phyloP scores from a whole-genome alignment of 2,888 invertebrate genomes.

The Palloptera scutellata region DNA sequence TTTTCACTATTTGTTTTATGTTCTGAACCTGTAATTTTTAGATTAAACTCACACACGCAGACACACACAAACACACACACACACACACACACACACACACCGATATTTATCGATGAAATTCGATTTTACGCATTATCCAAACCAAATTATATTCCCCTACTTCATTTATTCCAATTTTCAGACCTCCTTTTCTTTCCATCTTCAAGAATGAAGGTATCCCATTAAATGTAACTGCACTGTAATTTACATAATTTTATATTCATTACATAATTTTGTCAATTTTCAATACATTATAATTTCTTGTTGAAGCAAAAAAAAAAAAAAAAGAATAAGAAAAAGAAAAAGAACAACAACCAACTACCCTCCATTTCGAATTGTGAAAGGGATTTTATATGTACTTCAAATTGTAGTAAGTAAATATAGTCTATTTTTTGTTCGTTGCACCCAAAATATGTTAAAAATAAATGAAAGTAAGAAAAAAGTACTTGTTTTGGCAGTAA shows the following conservation, averaged over 20 bases:
- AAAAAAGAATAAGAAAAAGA: neutral
- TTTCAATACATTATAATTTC: conserved; percentile 57
- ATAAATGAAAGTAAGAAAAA: neutral
- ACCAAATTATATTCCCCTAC: conserved; percentile 10
- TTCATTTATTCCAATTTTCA: neutral
- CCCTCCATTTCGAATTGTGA: neutral
- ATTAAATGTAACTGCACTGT: conserved; percentile 61
- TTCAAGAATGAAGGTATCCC: conserved; percentile 36
- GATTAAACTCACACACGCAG: conserved; percentile 2
- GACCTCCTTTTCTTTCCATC: no score
- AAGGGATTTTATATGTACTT: no score
- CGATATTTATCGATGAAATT: conserved; percentile 21
- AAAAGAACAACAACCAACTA: neutral
- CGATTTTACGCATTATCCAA: conserved; percentile 31
- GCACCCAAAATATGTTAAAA: no score
- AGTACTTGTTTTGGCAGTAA: neutral
- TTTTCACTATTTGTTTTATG: neutral
- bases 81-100: neutral
- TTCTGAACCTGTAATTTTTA: neutral
- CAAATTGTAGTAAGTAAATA: no score
- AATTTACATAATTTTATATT: conserved; percentile 63
- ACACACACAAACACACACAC: conserved; percentile 6
- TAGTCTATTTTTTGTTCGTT: no score
- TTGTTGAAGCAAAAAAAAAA: conserved; percentile 12
- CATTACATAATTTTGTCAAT: conserved; percentile 63